Base-by-base conservation (phyloP, 2,797 vertebrate species). In the Pitangus sulphuratus region DNA sequence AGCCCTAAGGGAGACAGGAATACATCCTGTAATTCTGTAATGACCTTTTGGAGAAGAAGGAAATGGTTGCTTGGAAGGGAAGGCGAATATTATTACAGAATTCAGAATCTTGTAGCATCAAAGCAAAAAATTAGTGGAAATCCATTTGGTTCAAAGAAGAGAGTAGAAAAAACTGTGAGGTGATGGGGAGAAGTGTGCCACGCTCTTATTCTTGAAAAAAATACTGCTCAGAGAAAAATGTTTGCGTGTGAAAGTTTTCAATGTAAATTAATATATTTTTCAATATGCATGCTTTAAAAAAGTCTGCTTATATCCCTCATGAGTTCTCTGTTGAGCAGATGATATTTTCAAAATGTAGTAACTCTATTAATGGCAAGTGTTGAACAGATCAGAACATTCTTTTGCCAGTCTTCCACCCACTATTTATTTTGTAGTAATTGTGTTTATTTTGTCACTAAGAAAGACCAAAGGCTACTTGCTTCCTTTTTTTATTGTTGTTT, bases 91-190 rank as follows among this genome's bases (percentile, higher is more conserved):
- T 66, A n/a, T 45, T 89, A 56, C 16, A 31, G 58, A 89, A 82
- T 58, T 92, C 3, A 4, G 19, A 7, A 70, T 50, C 75, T 77
- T 74, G 26, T 56, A 77, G 9, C 17, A 77, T 33, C 21, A 84
- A 85, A 96, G 40, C 9, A 62, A 87, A 94, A 76, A 42, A 68
- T 14, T 26, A n/a, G n/a, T 83, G 45, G n/a, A 89, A 95, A 65
- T 50, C 45, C 26, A 53, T 91, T 68, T 78, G 28, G 28, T 22
- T 91, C 24, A 69, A 85, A 53, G 24, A 89, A 60, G 9, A 83
- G 25, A 37, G 17, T 18, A 50, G n/a, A n/a, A 95, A 64, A 86
- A 69, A 53, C 26, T 11, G 3, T 76, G 26, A 69, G 3, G 25
- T 69, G 25, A 17, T 72, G 9, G 26, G 17, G 11, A 83, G 15